Base-by-base conservation (phyloP, 1,140 invertebrate genomes). In the Sycophaga agraensis region DNA sequence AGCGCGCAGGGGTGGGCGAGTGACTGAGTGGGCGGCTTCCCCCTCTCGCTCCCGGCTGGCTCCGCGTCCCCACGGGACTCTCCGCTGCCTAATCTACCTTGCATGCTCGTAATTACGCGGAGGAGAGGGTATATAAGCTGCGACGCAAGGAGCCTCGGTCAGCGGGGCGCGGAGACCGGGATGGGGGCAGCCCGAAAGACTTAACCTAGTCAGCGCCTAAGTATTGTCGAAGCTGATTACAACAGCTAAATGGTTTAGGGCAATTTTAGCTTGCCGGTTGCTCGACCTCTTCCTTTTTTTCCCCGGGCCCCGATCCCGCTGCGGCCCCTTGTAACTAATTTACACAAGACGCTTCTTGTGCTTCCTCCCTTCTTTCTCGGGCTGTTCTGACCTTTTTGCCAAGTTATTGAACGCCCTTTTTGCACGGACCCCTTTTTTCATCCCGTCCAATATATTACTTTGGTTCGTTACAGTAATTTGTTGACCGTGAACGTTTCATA, bases 161-260 rank as follows among this genome's bases (percentile, higher is more conserved):
- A 48, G 42, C 55, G 42, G 2, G 0, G 17, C 7, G 24, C 26
- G 48, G 2, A 21, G 14, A 34, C 4, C 11, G 28, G 28, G 28
- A 6, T 4, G 48, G 2, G n/a, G 14, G 54, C 4, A 55, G 53
- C 11, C 39, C 34, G 16, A 14, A 45, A 24, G 58, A 61, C 59
- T 54, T 62, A 61, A 62, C 59, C 59, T 45, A 62, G 59, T 62
- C 51, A 62, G 43, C 45, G 43, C 22, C 35, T 42, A 40, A 55
- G 59, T 62, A 62, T 48, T 54, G 39, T 61, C 35, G 51, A 62
- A 62, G 51, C 59, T 55, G 51, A 55, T 62, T 62, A 62, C 59
- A 40, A 24, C 34, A 26, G 51, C 45, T 55, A 62, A 62, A 55
- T 55, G 43, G 22, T 49, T 62, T 62, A 55, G 26, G 45, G 16